Percentiles rank a stretch among this genome's conserved stretches.
Evolutionary conservation across 2,113 vertebrate genomes (phyloP).

Genomic region (Ciconia stormi): DNA sequence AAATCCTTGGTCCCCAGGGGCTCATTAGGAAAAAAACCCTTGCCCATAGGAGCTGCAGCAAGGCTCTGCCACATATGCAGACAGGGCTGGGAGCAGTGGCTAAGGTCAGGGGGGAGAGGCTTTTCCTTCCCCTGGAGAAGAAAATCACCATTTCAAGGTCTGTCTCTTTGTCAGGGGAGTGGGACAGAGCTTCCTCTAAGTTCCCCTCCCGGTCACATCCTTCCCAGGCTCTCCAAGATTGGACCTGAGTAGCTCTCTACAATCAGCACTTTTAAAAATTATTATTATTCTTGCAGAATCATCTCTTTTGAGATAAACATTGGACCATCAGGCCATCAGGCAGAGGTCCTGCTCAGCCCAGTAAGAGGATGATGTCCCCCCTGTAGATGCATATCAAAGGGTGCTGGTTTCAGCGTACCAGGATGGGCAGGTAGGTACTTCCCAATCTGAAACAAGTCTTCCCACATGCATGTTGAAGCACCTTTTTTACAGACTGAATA

Average conservation of each 20-base stretch:
- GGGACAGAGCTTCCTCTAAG: background rate
- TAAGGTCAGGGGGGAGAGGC: background rate
- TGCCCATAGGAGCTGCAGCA: background rate
- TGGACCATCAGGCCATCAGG: background rate
- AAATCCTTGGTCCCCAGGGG: background rate
- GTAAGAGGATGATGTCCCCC: background rate
- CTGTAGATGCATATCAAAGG: background rate
- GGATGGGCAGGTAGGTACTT: background rate
- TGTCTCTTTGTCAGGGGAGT: background rate
- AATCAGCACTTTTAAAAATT: background rate
- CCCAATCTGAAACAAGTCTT: background rate
- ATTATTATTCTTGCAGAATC: background rate
- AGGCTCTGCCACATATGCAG: background rate
- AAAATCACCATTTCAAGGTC: background rate
- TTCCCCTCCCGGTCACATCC: background rate
- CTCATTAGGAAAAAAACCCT: background rate
- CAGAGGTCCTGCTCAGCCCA: background rate
- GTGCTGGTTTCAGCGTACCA: background rate
- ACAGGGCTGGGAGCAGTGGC: accelerated
- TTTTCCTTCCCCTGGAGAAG: background rate
- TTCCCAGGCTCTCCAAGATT: background rate
- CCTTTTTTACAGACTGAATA: background rate
- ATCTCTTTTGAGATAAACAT: background rate
- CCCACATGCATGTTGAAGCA: background rate
- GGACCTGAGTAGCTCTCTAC: background rate